A percentile compares a stretch with the other conserved stretches of the same genome.
Evolutionary conservation across 2,888 invertebrate species (phyloP).

Genomic region (Pristionchus entomophagus): DNA sequence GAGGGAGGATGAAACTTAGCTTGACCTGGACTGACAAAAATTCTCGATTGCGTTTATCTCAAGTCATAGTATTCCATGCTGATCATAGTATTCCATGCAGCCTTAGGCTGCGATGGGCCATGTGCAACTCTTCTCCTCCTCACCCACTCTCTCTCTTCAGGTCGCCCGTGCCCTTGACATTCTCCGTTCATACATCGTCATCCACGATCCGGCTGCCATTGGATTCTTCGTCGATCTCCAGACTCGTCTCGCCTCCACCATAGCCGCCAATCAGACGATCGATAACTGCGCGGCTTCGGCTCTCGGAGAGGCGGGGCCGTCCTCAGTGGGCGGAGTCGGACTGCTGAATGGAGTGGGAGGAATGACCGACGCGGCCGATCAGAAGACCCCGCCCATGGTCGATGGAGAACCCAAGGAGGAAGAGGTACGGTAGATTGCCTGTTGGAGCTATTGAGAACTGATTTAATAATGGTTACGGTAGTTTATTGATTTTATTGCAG

Average conservation of each 20-base stretch:
- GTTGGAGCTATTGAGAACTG: not conserved
- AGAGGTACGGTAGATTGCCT: conserved; percentile 23
- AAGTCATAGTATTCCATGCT: no score
- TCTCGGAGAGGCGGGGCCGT: not conserved
- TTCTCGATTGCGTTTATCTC: no score
- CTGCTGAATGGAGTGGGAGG: conserved; percentile 29
- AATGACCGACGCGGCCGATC: not conserved
- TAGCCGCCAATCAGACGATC: not conserved
- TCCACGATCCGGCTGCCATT: conserved; percentile 53
- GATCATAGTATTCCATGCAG: no score
- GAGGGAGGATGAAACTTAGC: not conserved
- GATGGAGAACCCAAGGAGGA: conserved; percentile 15
- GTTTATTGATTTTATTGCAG: not conserved
- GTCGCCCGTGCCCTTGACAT: conserved; percentile 55
- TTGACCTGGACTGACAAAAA: not conserved
- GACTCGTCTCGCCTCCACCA: conserved; percentile 4
- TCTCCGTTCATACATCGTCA: conserved; percentile 52
- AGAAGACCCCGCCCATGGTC: conserved; percentile 29
- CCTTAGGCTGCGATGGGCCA: no score
- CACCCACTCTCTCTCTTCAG: conserved; percentile 22
- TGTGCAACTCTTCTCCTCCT: no score
- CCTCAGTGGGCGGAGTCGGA: not conserved
- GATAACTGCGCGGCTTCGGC: not conserved
- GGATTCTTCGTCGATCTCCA: conserved; percentile 53
- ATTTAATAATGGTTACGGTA: not conserved